These are phyloP conservation scores for Volucella inanis DNA, from an alignment of 2,888 invertebrate genomes.

Conservation along the genomic window DNA sequence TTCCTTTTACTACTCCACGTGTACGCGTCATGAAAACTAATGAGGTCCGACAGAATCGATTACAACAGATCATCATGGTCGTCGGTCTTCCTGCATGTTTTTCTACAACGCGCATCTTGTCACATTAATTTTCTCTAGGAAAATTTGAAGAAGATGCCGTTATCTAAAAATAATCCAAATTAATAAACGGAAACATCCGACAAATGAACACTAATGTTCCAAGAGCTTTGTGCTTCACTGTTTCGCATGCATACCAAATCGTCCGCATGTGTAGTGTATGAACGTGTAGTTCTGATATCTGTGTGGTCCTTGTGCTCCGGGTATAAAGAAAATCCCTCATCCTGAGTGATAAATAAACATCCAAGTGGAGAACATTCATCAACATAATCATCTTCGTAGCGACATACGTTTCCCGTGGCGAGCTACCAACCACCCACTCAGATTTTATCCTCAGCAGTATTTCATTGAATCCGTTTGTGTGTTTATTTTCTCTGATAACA, in stretches of 20 bases:
- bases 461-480: neutral
- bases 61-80: slow-evolving; percentile 15
- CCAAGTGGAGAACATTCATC: slow-evolving; percentile 67
- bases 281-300: too few species aligned
- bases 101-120: slow-evolving; percentile 1
- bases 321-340: slow-evolving; percentile 15
- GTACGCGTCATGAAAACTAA: slow-evolving; percentile 61
- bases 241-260: slow-evolving; percentile 7
- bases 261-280: neutral
- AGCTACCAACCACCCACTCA: slow-evolving; percentile 15
- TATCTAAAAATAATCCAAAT: slow-evolving; percentile 72
- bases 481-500: slow-evolving; percentile 4
- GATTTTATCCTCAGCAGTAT: neutral
- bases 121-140: slow-evolving; percentile 13
- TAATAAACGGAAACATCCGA: slow-evolving; percentile 70
- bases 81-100: neutral
- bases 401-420: slow-evolving; percentile 65
- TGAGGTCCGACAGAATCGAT: slow-evolving; percentile 68
- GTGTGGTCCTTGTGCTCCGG: slow-evolving; percentile 21
- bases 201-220: slow-evolving; percentile 65
- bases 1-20: slow-evolving; percentile 24
- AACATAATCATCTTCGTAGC: slow-evolving; percentile 68
- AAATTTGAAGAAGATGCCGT: slow-evolving; percentile 52
- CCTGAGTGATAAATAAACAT: slow-evolving; percentile 69
- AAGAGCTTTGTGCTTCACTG: slow-evolving; percentile 33